Evolutionary conservation across 2,888 invertebrate genomes (phyloP).

Genomic region (Nomada fucata): DNA sequence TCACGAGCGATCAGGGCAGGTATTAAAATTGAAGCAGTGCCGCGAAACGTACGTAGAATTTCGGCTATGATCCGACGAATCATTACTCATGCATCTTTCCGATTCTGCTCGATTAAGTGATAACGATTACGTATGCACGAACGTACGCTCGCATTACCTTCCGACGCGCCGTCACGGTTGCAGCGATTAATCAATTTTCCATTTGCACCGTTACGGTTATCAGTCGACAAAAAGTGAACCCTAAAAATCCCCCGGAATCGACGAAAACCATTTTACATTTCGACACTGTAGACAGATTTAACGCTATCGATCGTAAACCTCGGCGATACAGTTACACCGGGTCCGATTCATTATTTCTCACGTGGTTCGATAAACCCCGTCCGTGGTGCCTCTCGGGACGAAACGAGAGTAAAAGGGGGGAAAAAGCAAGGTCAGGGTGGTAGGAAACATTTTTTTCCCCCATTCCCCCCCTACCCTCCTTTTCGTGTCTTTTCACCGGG

Average conservation of each 20-base stretch:
- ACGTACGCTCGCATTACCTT: background rate
- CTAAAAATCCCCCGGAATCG: too few species aligned
- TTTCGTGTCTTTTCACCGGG: conserved; percentile 72
- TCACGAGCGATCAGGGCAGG: conserved; percentile 47
- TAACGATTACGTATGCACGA: background rate
- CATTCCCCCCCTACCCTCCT: background rate
- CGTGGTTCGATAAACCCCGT: conserved; percentile 68
- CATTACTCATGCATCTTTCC: conserved; percentile 11
- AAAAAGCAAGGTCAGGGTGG: conserved; percentile 28
- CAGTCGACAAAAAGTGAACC: background rate
- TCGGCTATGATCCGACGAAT: background rate
- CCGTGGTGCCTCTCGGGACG: conserved; percentile 30
- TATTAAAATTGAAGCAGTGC: conserved; percentile 44
- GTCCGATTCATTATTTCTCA: conserved; percentile 66
- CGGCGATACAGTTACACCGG: conserved; percentile 50
- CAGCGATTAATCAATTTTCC: background rate
- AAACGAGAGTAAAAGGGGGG: conserved; percentile 36
- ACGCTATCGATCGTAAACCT: background rate
- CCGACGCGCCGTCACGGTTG: too few species aligned
- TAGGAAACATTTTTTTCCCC: conserved; percentile 65
- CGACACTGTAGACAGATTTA: background rate
- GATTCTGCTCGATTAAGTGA: conserved; percentile 17
- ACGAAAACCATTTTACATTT: background rate
- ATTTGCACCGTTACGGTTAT: background rate
- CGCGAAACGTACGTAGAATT: conserved; percentile 14